These are phyloP conservation scores for Halcyon chelicuti DNA, from an alignment of 2,797 vertebrate genomes.

Conservation along the genomic window DNA sequence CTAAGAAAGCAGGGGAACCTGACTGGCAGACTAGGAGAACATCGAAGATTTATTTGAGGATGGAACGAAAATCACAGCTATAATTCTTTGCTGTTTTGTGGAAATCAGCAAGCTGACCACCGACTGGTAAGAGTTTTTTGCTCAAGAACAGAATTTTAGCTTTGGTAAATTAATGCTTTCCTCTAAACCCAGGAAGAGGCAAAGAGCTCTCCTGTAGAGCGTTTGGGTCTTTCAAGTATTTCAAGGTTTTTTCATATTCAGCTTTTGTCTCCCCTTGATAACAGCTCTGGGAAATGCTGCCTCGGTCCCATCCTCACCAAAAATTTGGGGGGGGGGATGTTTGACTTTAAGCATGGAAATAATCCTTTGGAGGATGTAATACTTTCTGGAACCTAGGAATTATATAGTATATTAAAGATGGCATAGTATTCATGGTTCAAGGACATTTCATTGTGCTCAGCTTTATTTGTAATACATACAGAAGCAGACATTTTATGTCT, in stretches of 20 bases:
- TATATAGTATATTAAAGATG: background rate
- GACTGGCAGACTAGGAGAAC: background rate
- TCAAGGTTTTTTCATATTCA: background rate
- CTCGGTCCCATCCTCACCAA: background rate
- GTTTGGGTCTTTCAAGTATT: accelerated
- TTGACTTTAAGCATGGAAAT: background rate
- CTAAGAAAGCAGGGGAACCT: background rate
- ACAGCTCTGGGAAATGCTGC: background rate
- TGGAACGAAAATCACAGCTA: background rate
- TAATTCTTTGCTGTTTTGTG: background rate
- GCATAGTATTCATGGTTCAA: background rate
- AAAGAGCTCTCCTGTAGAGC: background rate
- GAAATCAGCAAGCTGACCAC: background rate
- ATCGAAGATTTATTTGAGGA: background rate
- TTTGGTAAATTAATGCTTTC: background rate
- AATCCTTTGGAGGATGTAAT: background rate
- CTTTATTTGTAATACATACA: background rate
- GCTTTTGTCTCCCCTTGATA: background rate
- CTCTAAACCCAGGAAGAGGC: background rate
- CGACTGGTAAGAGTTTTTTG: background rate
- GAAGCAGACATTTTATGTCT: background rate
- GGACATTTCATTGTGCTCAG: background rate
- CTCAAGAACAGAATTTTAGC: background rate
- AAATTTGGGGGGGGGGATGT: background rate
- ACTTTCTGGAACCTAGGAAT: background rate